phyloP scores from a whole-genome alignment of 1,140 invertebrate species.

The Nasonia giraulti region DNA sequence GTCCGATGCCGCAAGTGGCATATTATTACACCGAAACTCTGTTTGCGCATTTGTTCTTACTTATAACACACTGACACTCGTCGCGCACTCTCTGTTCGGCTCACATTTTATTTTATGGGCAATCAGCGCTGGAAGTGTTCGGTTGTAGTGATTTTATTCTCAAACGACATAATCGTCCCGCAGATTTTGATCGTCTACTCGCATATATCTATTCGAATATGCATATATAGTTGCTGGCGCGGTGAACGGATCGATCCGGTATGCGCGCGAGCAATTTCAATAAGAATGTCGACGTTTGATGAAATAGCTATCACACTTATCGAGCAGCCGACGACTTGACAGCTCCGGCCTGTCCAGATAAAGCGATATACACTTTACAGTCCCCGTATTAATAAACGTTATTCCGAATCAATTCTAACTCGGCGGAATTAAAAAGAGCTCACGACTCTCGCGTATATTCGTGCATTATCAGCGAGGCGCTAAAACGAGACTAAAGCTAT shows the following conservation, averaged over 20 bases:
- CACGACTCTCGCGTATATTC: too few species aligned
- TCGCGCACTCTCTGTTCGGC: not conserved
- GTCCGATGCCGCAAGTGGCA: constrained; percentile 55
- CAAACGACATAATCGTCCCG: too few species aligned
- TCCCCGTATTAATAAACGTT: too few species aligned
- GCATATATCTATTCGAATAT: not conserved
- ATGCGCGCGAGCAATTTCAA: not conserved
- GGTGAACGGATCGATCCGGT: not conserved
- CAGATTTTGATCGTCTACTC: too few species aligned
- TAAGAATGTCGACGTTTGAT: constrained; percentile 1
- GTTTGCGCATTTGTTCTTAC: not conserved
- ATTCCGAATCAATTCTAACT: too few species aligned
- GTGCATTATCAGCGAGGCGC: too few species aligned
- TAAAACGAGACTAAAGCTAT: too few species aligned
- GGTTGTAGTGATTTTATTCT: too few species aligned
- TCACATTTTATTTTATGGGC: too few species aligned
- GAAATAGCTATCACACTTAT: constrained; percentile 2
- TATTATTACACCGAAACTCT: constrained; percentile 55
- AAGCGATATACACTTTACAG: not conserved
- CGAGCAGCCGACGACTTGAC: not conserved
- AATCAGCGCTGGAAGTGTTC: too few species aligned
- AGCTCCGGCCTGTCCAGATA: not conserved
- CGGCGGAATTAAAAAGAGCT: too few species aligned
- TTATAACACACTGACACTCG: not conserved
- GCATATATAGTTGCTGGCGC: not conserved